Evolutionary conservation across 2,797 vertebrate species (phyloP), one percentile per base, ranked within the genome.

Genomic region (Hippoglossus hippoglossus): DNA sequence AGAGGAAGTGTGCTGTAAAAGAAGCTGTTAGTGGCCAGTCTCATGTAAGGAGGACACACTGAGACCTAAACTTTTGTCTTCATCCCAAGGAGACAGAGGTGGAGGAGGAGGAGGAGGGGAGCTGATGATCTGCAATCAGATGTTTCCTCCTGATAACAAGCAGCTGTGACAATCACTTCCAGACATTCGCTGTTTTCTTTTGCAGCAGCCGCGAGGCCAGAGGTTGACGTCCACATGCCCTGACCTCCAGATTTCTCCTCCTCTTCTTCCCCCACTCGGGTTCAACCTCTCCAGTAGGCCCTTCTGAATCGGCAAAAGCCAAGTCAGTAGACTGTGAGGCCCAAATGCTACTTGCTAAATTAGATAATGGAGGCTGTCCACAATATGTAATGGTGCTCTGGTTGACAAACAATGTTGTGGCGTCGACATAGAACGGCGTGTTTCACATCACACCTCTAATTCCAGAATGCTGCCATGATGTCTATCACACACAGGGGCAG

Each of bases 321-420:
- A 64, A 90, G 90, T 92, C 90, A 90, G 89, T 79, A 89, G 89
- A 85, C 83, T 59, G 6, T 56, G 58, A 87, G 64, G 54, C 71
- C 75, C 71, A 91, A 90, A 93, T 90, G 86, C 31, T 82, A 88
- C 93, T 94, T 91, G 80, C 76, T 82, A 90, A 92, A 93, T 90
- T 86, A 82, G 87, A 91, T 89, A 83, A 83, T 81, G 71, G 74
- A 83, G 73, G 56, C 44, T 53, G 71, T 85, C 51, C 62, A 68
- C 71, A 69, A 68, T 87, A 73, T 88, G 85, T 71, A 85, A 77
- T 81, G 80, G 71, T 64, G 15, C 65, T 86, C 67, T 22, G 41
- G 64, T 68, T 65, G 39, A 65, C 59, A 77, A 85, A 91, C 89
- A 93, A 84, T 83, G 75, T 39, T 51, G 51, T 54, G 78, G 72